Evolutionary conservation across 2,113 vertebrate genomes (phyloP), one percentile per base, ranked within the genome.

Genomic region (Paramisgurnus dabryanus): DNA sequence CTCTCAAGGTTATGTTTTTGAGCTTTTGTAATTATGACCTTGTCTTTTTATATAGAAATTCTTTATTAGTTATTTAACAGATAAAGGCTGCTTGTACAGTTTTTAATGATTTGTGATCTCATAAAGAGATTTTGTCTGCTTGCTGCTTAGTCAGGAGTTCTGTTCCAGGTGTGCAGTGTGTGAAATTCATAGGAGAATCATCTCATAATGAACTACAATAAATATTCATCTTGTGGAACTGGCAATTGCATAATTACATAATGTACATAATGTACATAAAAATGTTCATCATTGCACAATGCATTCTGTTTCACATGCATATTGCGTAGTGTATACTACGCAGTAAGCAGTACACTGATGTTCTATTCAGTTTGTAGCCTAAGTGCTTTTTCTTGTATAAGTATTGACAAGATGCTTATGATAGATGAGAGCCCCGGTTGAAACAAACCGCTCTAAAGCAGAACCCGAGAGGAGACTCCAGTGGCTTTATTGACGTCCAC

Each of bases 61-160:
- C 27, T 34, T 34, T 34, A 34, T 13, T 12, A 12, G 40, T 74
- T 47, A 43, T 72, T 18, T 58, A 55, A 58, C 69, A 72, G 69
- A 12, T 55, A 11, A 40, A 50, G 18, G 4, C 45, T 22, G 10
- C 39, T 60, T 18, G 27, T 34, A 34, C 27, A 34, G 27, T n/a
- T 47, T 53, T 7, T 45, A 49, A 45, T 40, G 27, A 15, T 5
- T 45, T 65, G 39, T 50, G 67, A 67, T 78, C 11, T 47, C 22
- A 12, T 81, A 55, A 74, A 55, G 64, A 76, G 66, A 53, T 64
- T 70, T n/a, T 10, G 7, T 64, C 39, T 15, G 64, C 41, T 34
- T 41, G 67, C n/a, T 57, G 13, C 41, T 63, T n/a, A 10, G 45
- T 61, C 11, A 22, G 64, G 64, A 27, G 13, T 57, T 45, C 9